Conservation (phyloP, 1,140 invertebrate genomes). For the Bombus sibiricus region DNA sequence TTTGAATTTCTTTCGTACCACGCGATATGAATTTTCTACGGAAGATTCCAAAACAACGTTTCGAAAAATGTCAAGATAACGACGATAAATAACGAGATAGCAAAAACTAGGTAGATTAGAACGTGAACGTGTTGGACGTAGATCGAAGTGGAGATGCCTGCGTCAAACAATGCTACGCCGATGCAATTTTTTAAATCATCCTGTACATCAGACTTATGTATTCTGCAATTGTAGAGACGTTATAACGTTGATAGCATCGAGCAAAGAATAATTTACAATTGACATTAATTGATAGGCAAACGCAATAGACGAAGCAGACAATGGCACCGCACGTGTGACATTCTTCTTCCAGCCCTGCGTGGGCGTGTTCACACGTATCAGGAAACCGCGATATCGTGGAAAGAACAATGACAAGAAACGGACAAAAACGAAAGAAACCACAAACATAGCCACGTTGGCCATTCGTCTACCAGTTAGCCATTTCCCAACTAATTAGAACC, state of each 20-base stretch:
- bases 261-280: too few species aligned
- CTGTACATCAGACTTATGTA: not conserved
- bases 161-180: too few species aligned
- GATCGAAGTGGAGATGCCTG: not conserved
- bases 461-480: too few species aligned
- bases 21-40: too few species aligned
- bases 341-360: conserved; percentile 7
- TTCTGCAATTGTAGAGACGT: not conserved
- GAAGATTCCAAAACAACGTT: too few species aligned
- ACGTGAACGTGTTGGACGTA: not conserved
- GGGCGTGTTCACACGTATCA: not conserved
- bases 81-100: too few species aligned
- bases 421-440: conserved; percentile 41
- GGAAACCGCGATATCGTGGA: conserved; percentile 42
- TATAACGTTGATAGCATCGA: too few species aligned
- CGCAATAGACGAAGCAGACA: not conserved
- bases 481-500: too few species aligned
- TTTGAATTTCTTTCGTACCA: too few species aligned
- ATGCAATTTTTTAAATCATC: not conserved
- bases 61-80: too few species aligned
- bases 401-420: conserved; percentile 19
- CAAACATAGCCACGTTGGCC: not conserved
- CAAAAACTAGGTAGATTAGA: too few species aligned
- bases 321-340: not conserved
- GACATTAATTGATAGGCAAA: not conserved